Evolutionary conservation across 2,797 vertebrate species (phyloP).

Genomic region (Scolopax bukidnonensis): DNA sequence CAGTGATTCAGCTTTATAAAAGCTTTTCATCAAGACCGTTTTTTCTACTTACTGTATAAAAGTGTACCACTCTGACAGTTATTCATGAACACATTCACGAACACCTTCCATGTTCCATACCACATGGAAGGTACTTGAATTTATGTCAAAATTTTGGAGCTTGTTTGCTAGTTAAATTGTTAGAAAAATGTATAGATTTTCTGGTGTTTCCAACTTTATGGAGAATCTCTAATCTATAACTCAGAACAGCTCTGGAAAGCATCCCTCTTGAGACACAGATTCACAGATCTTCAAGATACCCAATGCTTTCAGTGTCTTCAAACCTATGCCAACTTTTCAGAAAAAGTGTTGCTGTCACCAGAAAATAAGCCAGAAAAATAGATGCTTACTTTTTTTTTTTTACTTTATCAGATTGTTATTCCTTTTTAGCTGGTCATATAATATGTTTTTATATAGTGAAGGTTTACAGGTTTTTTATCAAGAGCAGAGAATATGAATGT

Average conservation of each 20-base stretch:
- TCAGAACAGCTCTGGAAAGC: neutral
- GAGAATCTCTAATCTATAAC: neutral
- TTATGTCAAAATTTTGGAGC: neutral
- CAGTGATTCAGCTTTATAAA: neutral
- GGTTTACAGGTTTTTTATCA: neutral
- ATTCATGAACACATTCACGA: neutral
- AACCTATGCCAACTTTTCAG: neutral
- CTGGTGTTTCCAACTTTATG: neutral
- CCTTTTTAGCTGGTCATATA: neutral
- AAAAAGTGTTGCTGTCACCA: conserved; percentile 8
- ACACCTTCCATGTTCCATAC: neutral
- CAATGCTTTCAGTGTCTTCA: neutral
- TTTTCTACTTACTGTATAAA: neutral
- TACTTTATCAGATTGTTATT: neutral
- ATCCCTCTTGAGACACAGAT: neutral
- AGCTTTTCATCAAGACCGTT: neutral
- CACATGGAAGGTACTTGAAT: neutral
- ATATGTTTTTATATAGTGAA: neutral
- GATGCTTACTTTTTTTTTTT: neutral
- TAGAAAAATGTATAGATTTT: conserved; percentile 8
- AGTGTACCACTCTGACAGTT: neutral
- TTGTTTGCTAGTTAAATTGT: neutral
- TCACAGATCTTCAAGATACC: neutral
- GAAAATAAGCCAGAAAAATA: neutral
- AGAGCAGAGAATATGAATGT: neutral